phyloP scores from a whole-genome alignment of 2,797 vertebrate species.

The Gambelia wislizenii region DNA sequence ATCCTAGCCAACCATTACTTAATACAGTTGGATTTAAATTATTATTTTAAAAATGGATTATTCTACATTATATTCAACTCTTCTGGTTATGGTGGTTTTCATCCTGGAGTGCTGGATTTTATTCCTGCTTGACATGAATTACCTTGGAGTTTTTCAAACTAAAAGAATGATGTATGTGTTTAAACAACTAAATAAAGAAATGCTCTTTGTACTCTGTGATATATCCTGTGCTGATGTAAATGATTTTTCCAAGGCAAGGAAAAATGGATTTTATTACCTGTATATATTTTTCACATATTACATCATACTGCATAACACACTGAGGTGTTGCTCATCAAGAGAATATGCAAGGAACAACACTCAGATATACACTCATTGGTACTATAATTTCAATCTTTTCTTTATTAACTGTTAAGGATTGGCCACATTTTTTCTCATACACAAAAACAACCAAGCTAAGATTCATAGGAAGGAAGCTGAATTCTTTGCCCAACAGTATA shows the following conservation, averaged over 20 bases:
- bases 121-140: neutral
- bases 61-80: neutral
- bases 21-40: neutral
- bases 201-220: neutral
- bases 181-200: neutral
- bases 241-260: neutral
- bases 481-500: neutral
- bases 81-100: neutral
- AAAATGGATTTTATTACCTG: neutral
- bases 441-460: neutral
- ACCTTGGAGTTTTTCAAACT: neutral
- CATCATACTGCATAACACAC: neutral
- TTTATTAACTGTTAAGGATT: too few relatives aligned
- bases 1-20: too few relatives aligned
- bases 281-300: neutral
- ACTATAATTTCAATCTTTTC: neutral
- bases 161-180: neutral
- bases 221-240: neutral
- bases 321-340: neutral
- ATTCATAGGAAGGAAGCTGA: neutral
- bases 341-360: too few relatives aligned
- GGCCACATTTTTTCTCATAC: neutral
- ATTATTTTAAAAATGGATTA: neutral
- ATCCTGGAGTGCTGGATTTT: neutral
- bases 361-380: neutral